phyloP scores from a whole-genome alignment of 2,113 vertebrate genomes.

The Pterocles burchelli region DNA sequence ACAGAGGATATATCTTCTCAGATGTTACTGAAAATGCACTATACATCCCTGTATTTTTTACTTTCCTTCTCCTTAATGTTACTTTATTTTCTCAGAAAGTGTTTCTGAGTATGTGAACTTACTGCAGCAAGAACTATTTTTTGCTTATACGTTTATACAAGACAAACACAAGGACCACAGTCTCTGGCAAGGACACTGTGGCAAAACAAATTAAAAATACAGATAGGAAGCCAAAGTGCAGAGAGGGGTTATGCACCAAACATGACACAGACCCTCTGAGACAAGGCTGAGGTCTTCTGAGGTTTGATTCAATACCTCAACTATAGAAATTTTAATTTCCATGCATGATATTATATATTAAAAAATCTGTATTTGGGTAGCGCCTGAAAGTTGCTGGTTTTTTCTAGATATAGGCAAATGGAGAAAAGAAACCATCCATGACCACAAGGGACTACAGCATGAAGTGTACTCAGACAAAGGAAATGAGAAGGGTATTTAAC shows the following conservation, averaged over 20 bases:
- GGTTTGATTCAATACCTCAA: not conserved
- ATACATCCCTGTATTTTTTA: too few relatives aligned
- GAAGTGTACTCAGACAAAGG: not conserved
- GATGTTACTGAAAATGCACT: not conserved
- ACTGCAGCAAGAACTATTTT: not conserved
- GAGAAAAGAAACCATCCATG: not conserved
- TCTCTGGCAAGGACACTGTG: not conserved
- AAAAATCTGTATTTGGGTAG: not conserved
- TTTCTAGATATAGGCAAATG: not conserved
- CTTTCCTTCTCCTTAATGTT: not conserved
- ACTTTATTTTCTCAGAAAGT: not conserved
- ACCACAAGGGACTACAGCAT: not conserved
- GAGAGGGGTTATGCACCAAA: not conserved
- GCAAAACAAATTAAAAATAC: not conserved
- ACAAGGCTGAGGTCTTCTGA: not conserved
- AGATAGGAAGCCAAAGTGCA: not conserved
- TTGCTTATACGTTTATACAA: not conserved
- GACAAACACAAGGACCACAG: not conserved
- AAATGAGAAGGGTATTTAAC: not conserved
- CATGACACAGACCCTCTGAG: not conserved
- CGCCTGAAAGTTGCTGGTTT: not conserved
- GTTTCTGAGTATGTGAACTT: not conserved
- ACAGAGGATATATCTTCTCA: not conserved
- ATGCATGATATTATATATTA: not conserved
- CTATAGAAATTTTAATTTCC: not conserved